phyloP scores from a whole-genome alignment of 35 echinoderm and acorn worm genomes.

The Heliocidaris tuberculata region DNA sequence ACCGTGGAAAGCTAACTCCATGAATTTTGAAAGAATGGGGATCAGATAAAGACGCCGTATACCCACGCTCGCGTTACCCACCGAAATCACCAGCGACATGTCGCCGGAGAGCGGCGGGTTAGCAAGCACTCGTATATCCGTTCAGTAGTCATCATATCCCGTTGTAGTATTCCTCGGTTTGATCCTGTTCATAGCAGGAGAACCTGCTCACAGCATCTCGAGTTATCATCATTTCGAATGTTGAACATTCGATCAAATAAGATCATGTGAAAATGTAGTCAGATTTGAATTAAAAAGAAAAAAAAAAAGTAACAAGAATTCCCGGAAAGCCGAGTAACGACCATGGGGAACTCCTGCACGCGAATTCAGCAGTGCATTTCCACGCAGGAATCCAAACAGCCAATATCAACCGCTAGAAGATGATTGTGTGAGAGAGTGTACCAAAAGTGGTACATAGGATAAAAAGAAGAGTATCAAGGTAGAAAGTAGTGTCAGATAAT shows the following conservation, averaged over 20 bases:
- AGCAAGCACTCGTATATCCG: constrained; percentile 34
- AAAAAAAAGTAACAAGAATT: not conserved
- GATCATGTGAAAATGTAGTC: constrained; percentile 31
- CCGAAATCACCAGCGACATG: not conserved
- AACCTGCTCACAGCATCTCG: constrained; percentile 34
- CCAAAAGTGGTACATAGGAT: not conserved
- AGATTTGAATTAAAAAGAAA: not conserved
- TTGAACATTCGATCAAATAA: constrained; percentile 31
- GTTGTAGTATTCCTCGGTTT: constrained; percentile 14
- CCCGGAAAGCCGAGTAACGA: not conserved
- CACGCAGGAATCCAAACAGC: not conserved
- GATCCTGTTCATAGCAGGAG: constrained; percentile 18
- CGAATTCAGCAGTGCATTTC: not conserved
- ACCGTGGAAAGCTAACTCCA: not conserved
- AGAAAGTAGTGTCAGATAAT: not conserved
- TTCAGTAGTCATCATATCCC: constrained; percentile 36
- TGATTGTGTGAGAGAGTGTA: not conserved
- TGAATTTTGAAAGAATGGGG: not conserved
- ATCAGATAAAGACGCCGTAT: not conserved
- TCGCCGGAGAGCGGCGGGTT: constrained; percentile 19
- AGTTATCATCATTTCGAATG: constrained; percentile 33
- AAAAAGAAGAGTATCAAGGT: not conserved
- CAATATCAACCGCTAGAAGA: not conserved
- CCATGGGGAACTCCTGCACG: not conserved
- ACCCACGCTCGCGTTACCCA: constrained; percentile 24